These are phyloP conservation scores for Macroramphosus scolopax DNA, from an alignment of 2,797 vertebrate genomes.

Conservation along the genomic window DNA sequence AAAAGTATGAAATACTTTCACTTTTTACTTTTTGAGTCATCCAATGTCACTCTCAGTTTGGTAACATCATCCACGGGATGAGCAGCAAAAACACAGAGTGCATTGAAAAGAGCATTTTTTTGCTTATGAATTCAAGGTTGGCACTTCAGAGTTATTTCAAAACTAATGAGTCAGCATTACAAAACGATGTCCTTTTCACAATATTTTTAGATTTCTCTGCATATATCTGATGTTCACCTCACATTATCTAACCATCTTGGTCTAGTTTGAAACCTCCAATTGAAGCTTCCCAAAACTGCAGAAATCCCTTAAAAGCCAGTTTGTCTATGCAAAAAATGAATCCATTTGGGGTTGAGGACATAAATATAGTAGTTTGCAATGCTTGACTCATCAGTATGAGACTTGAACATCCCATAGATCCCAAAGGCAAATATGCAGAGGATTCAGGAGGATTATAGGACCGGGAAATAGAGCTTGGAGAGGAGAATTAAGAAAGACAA, in stretches of 20 bases:
- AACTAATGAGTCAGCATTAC: neutral
- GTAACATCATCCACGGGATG: too few relatives aligned
- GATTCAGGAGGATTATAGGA: slow-evolving; percentile 34
- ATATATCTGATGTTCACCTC: slow-evolving; percentile 9
- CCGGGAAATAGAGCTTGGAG: slow-evolving; percentile 18
- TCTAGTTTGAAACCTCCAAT: slow-evolving; percentile 23
- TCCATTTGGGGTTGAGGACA: slow-evolving; percentile 18
- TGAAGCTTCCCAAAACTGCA: slow-evolving; percentile 21
- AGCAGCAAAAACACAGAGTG: too few relatives aligned
- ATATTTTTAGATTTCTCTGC: slow-evolving; percentile 13
- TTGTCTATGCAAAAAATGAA: slow-evolving; percentile 31
- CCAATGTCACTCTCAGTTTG: too few relatives aligned
- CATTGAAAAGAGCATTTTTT: too few relatives aligned
- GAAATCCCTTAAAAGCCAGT: slow-evolving; percentile 46
- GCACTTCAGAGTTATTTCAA: neutral
- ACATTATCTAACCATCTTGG: slow-evolving; percentile 21
- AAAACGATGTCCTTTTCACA: neutral
- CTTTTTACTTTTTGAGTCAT: too few relatives aligned
- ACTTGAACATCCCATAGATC: slow-evolving; percentile 21
- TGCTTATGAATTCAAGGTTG: too few relatives aligned
- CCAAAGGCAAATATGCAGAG: slow-evolving; percentile 32
- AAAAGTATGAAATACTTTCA: too few relatives aligned
- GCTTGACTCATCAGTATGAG: slow-evolving; percentile 60
- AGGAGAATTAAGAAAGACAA: slow-evolving; percentile 16
- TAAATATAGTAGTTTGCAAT: slow-evolving; percentile 40